A percentile compares a stretch with the other conserved stretches of the same genome.
phyloP scores from a whole-genome alignment of 2,888 invertebrate genomes.

The Pyralis farinalis region DNA sequence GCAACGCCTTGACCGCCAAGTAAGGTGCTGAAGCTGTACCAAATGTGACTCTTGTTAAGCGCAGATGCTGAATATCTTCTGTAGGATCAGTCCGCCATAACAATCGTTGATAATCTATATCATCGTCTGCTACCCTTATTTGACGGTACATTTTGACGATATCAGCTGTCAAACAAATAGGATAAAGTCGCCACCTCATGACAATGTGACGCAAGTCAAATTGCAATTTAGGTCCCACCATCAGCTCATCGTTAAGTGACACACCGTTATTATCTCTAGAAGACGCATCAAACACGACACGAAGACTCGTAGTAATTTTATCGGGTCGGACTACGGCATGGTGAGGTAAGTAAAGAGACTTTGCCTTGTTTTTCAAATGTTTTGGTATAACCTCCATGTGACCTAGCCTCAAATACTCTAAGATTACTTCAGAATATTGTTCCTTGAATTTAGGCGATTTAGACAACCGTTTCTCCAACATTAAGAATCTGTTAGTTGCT shows the following conservation, averaged over 20 bases:
- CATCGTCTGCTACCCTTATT: neutral
- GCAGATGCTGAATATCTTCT: conserved; percentile 14
- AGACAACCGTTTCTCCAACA: too few relatives aligned
- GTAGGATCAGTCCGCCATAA: conserved; percentile 11
- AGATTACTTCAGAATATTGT: too few relatives aligned
- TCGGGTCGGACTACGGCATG: neutral
- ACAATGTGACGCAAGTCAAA: neutral
- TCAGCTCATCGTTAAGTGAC: neutral
- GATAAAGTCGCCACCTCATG: neutral
- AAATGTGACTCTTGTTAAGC: conserved; percentile 19
- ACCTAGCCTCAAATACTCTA: too few relatives aligned
- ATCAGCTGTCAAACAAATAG: neutral
- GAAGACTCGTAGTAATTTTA: neutral
- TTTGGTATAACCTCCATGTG: too few relatives aligned
- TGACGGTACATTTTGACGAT: neutral
- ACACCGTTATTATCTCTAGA: neutral
- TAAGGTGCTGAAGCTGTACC: conserved; percentile 26
- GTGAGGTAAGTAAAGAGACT: too few relatives aligned
- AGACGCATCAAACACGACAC: neutral
- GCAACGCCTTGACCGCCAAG: conserved; percentile 24
- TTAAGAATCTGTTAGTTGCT: too few relatives aligned
- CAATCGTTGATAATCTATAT: neutral
- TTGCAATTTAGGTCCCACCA: too few relatives aligned
- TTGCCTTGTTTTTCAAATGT: too few relatives aligned
- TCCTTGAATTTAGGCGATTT: too few relatives aligned